Base-by-base conservation (phyloP, 2,113 vertebrate genomes). In the Hippolais icterina region DNA sequence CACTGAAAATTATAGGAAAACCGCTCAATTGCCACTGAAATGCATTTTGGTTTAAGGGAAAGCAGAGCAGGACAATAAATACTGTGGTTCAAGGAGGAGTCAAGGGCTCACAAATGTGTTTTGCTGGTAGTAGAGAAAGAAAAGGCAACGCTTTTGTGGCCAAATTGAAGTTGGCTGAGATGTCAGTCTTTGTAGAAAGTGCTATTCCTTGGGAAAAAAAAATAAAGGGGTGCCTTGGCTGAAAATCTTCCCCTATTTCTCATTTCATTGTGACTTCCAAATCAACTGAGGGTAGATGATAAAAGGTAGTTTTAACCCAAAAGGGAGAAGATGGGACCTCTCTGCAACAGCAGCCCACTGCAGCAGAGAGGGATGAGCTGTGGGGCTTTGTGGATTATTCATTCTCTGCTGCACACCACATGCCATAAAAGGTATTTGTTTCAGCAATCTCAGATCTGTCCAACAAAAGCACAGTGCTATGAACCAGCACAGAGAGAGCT, bases 41-140 rank as follows among this genome's bases (percentile, higher is more conserved):
- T 22, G 31, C 3, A 39, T 89, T 94, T 52, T 81, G 50, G 68
- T 86, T 60, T 65, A 27, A 72, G 56, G 68, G 64, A 94, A 81
- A 92, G 85, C 52, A 89, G 76, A 91, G 69, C 33, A 86, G 71
- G 83, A 91, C 91, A 91, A 92, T 92, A 93, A 68, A 95, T 70
- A 70, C 39, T 18, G 39, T 0, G 5, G 91, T 91, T 96, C 93
- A 95, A 93, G 93, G 89, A 94, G 66, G 35, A 93, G 69, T 93
- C 92, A 96, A 88, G 76, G 95, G 64, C 66, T 88, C 69, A 89
- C 53, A 83, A 49, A 93, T 50, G 56, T 37, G 23, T 92, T 94
- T 88, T 5, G 2, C 64, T 83, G 64, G 56, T 68, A 93, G 39
- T 9, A 14, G 71, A 71, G 54, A 46, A 88, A 81, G 76, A 91